These are phyloP conservation scores for Catostomus latipinnis DNA, from an alignment of 2,797 vertebrate genomes.

Conservation along the genomic window DNA sequence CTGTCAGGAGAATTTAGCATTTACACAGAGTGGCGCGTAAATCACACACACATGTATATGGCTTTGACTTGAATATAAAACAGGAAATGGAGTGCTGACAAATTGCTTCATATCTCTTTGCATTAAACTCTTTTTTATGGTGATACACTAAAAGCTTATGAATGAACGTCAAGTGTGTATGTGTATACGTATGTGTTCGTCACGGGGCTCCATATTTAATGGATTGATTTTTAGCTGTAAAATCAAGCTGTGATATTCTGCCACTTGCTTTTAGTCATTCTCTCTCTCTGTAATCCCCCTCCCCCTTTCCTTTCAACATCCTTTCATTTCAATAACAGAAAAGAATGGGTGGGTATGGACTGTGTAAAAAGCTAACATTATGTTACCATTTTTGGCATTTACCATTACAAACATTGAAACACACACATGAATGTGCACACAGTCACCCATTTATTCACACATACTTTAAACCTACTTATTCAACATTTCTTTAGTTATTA, in stretches of 20 bases:
- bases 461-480: constrained; percentile 1
- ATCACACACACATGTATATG: not conserved
- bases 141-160: not conserved
- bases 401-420: too few relatives aligned
- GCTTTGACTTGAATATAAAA: not conserved
- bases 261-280: not conserved
- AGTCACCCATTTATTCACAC: not conserved
- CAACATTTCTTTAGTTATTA: not conserved
- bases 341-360: too few relatives aligned
- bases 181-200: not conserved
- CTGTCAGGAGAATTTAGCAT: not conserved
- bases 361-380: not conserved
- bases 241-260: not conserved
- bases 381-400: too few relatives aligned
- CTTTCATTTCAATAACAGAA: too few relatives aligned
- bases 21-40: not conserved
- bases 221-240: constrained; percentile 9
- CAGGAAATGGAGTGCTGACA: not conserved
- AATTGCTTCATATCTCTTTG: not conserved
- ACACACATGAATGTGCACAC: not conserved
- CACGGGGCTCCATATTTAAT: not conserved
- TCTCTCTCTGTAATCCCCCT: too few relatives aligned
- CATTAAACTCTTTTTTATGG: not conserved
- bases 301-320: not conserved
- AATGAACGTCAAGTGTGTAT: not conserved